phyloP scores from a whole-genome alignment of 2,113 vertebrate genomes.

The Thamnaconus septentrionalis region DNA sequence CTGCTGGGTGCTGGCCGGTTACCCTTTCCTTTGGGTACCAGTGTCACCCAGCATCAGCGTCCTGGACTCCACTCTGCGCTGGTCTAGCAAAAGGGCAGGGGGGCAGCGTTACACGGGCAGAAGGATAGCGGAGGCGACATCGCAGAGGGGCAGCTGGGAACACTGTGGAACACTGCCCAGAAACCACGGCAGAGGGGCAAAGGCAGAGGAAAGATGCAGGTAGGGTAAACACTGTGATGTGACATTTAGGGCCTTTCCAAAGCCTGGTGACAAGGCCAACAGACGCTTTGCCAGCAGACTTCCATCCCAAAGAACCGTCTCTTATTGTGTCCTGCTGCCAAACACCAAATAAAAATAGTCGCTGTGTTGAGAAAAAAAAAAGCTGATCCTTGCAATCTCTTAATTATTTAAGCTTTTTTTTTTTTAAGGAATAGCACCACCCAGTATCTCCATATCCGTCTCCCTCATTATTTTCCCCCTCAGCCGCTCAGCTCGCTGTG shows the following conservation, averaged over 20 bases:
- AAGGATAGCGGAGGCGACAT: conserved; percentile 71
- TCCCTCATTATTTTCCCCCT: conserved; percentile 4
- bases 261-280: conserved; percentile 44
- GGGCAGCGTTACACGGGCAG: conserved; percentile 51
- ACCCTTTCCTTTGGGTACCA: conserved; percentile 66
- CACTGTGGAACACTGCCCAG: conserved; percentile 39
- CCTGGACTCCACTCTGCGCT: conserved; percentile 38
- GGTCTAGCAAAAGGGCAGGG: conserved; percentile 34
- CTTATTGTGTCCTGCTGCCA: too few species aligned
- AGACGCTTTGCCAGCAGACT: conserved; percentile 50
- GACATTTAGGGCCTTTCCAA: conserved; percentile 46
- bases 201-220: conserved; percentile 12
- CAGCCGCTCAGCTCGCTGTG: neutral
- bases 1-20: conserved; percentile 36
- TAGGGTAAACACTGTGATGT: conserved; percentile 16
- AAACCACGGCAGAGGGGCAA: conserved; percentile 39
- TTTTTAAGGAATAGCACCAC: conserved; percentile 1
- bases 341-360: conserved; percentile 6
- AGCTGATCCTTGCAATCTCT: conserved; percentile 9
- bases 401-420: conserved; percentile 4
- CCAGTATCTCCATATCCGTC: neutral
- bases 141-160: conserved; percentile 61
- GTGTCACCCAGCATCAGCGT: conserved; percentile 70
- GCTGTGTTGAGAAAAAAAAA: neutral
- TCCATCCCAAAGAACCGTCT: conserved; percentile 14